Base-by-base conservation (phyloP, 2,888 invertebrate species). In the Lypha dubia region DNA sequence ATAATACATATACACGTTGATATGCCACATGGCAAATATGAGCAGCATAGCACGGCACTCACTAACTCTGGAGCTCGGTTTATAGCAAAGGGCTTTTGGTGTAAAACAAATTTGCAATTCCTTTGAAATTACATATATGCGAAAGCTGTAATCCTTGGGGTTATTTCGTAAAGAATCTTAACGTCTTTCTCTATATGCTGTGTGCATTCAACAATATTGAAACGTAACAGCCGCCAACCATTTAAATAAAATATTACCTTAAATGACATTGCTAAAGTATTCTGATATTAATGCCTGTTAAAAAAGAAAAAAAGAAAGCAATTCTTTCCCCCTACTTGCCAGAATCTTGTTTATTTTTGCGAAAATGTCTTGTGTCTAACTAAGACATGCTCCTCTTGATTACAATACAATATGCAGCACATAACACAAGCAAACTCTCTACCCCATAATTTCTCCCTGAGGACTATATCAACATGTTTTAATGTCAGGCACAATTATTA, bases 381-480 rank as follows among this genome's bases (percentile, higher is more conserved):
- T 11, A 44, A 63, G 13, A 58, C 35, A 11, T 3, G 51, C 41
- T 22, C 22, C 51, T 62, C 63, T 46, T 60, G 38, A 71, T 63
- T 53, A 20, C 56, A 51, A n/a, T 41, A n/a, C 53, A 63, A 35
- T 68, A 71, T 53, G 53, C 8, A 35, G 68, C 38, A 15, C 28
- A 32, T 13, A 24, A 15, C 28, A 32, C 17, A 24, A 4, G 1
- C 63, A 65, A 20, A 44, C 17, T 46, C 13, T n/a, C 53, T 35
- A 1, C 11, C n/a, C 44, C 65, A 84, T 88, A 89, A 90, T 89
- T 87, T 87, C 87, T 89, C 88, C 88, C 89, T 60, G 81, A 85
- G 88, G 89, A 88, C 87, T 68, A 80, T 76, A 62, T 71, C 53
- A 75, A 68, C 38, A 63, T 79, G 56, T 62, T 28, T 65, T 73